Evolutionary conservation across 1,140 invertebrate species (phyloP).

Genomic region (Lepidostoma basale): DNA sequence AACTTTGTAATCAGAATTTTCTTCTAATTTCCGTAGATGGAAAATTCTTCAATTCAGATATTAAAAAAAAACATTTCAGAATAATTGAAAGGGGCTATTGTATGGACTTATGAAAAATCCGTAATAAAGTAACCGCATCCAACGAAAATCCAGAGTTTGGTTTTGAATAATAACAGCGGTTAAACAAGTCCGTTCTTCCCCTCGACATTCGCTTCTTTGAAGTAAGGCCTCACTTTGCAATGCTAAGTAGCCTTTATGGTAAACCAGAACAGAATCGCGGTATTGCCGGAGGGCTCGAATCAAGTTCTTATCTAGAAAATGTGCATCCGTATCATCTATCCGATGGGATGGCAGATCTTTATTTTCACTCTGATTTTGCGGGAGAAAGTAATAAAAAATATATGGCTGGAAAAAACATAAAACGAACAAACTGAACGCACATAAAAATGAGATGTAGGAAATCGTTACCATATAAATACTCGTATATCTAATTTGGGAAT

Average conservation of each 20-base stretch:
- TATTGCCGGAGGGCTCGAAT: constrained; percentile 21
- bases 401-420: no score
- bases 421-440: no score
- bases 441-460: no score
- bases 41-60: no score
- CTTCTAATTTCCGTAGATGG: no score
- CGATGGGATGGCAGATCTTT: no score
- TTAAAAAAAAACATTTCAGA: no score
- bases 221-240: constrained; percentile 33
- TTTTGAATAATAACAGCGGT: constrained; percentile 35
- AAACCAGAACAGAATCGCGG: constrained; percentile 20
- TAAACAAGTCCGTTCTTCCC: constrained; percentile 32
- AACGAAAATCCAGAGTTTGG: constrained; percentile 23
- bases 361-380: no score
- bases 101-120: constrained; percentile 2
- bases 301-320: constrained; percentile 21
- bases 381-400: no score
- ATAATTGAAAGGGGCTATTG: background rate
- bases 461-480: no score
- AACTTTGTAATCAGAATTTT: no score
- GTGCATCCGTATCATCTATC: constrained; percentile 6
- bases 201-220: constrained; percentile 27
- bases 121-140: constrained; percentile 2
- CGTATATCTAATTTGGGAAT: no score
- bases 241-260: constrained; percentile 36